phyloP scores from a whole-genome alignment of 2,888 invertebrate genomes.

The Acanthosepion esculentum region DNA sequence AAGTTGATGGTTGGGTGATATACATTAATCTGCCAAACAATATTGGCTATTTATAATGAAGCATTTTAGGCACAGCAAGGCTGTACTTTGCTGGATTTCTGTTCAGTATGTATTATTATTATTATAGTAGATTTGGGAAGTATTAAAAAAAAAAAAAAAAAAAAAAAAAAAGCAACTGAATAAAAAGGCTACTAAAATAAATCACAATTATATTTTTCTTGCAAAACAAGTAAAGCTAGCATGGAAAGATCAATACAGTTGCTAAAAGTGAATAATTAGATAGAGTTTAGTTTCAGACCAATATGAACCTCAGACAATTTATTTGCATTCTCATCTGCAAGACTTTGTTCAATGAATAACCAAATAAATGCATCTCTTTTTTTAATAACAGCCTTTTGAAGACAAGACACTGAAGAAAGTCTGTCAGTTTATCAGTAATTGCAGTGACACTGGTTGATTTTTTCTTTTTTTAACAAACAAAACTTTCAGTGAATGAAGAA shows the following conservation, averaged over 20 bases:
- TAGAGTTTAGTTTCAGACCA: neutral
- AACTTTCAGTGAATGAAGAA: no score
- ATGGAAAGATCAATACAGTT: neutral
- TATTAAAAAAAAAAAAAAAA: neutral
- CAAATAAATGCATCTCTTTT: neutral
- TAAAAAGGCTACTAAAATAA: neutral
- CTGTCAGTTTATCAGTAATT: no score
- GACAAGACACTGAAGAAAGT: neutral
- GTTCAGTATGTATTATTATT: neutral
- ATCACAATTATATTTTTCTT: neutral
- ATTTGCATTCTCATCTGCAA: neutral
- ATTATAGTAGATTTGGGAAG: neutral
- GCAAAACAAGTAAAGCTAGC: neutral
- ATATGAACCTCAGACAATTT: neutral
- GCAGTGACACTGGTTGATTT: no score
- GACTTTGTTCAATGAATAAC: neutral
- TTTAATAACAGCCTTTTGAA: neutral
- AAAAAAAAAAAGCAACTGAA: neutral
- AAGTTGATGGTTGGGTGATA: neutral
- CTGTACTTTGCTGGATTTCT: neutral
- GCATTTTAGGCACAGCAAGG: neutral
- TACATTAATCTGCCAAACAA: neutral
- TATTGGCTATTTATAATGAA: neutral
- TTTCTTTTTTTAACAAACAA: no score
- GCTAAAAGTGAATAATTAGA: neutral